Evolutionary conservation across 2,113 vertebrate genomes (phyloP).

Genomic region (Benitochromis conjunctus): DNA sequence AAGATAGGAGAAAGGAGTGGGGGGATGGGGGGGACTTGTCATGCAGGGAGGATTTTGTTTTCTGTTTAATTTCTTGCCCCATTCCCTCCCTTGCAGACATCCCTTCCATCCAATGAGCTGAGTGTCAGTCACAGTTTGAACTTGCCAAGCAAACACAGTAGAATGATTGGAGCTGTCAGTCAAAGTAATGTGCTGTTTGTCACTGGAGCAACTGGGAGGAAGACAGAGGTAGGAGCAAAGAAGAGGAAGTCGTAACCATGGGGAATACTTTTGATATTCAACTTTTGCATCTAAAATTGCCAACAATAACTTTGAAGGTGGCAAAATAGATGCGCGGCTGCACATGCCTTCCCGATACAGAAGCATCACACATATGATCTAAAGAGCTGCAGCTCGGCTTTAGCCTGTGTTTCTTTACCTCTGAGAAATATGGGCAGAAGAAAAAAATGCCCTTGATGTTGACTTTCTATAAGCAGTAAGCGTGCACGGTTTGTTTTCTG

Average conservation of each 20-base stretch:
- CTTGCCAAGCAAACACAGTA: conserved; percentile 64
- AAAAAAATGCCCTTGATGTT: neutral
- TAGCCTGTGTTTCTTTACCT: neutral
- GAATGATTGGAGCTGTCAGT: conserved; percentile 72
- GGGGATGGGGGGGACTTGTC: conserved; percentile 28
- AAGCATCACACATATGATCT: conserved; percentile 2
- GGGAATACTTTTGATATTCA: conserved; percentile 26
- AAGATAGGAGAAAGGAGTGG: neutral
- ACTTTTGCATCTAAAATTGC: conserved; percentile 37
- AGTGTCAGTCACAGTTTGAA: conserved; percentile 67
- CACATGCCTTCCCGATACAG: conserved; percentile 1
- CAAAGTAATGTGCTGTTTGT: conserved; percentile 60
- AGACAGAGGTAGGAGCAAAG: neutral
- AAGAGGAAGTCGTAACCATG: neutral
- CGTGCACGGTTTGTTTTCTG: neutral
- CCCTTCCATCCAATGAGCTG: conserved; percentile 51
- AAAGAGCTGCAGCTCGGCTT: neutral
- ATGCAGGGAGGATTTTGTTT: conserved; percentile 58
- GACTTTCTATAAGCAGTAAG: neutral
- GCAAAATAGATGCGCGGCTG: conserved; percentile 37
- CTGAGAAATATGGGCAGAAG: neutral
- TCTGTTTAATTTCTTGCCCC: conserved; percentile 61
- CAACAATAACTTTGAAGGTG: conserved; percentile 39
- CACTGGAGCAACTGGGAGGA: conserved; percentile 10
- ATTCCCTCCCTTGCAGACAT: conserved; percentile 25